Conservation (phyloP, 2,113 vertebrate genomes). For the Thunnus maccoyii region DNA sequence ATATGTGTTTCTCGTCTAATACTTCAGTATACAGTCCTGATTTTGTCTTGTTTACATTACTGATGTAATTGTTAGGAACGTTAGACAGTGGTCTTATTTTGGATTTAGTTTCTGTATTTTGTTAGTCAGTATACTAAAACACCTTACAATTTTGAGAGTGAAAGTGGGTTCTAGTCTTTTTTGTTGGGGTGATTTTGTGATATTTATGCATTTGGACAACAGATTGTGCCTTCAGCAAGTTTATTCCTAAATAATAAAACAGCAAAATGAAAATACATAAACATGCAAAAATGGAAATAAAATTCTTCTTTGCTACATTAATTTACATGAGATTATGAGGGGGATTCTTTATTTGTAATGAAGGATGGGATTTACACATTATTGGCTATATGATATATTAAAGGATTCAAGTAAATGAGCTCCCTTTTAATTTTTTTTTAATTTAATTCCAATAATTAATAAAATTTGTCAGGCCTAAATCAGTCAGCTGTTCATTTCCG, state of each 20-base stretch:
- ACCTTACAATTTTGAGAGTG: no score
- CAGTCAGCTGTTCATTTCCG: not conserved
- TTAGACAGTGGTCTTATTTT: no score
- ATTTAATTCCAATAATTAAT: not conserved
- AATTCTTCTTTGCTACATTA: not conserved
- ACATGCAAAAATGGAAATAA: no score
- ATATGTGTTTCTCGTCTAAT: not conserved
- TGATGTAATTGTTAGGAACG: no score
- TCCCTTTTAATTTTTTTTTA: not conserved
- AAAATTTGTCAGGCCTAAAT: not conserved
- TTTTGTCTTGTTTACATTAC: not conserved
- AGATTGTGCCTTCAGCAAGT: no score
- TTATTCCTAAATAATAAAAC: not conserved
- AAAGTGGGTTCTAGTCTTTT: no score
- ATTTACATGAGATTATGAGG: not conserved
- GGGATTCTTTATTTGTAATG: not conserved
- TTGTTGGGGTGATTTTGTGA: no score
- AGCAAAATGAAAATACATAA: not conserved
- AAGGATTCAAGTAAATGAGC: not conserved
- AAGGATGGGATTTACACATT: not conserved
- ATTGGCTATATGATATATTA: not conserved
- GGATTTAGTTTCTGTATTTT: no score
- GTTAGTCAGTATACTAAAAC: no score
- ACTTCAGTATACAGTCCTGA: not conserved
- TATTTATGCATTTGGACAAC: no score